Evolutionary conservation across 2,888 invertebrate species (phyloP), one percentile per base, ranked within the genome.

Genomic region (Acronicta aceris): DNA sequence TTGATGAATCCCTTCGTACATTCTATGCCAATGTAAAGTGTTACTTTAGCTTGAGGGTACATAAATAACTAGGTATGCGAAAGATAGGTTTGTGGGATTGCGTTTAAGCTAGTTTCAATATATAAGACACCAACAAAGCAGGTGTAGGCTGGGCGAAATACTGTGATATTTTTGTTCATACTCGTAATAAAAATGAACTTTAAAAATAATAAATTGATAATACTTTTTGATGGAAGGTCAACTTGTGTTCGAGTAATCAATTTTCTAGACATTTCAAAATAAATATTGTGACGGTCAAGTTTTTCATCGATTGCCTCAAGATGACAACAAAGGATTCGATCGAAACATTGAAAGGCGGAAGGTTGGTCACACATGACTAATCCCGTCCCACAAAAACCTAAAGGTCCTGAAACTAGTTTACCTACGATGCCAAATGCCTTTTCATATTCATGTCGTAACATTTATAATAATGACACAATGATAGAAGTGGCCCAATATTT

Each of bases 401-500:
- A 77, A 77, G 72, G 78, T 76, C 63, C 68, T 65, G 40, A 41
- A 76, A 71, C 78, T 48, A 56, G 77, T 79, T 73, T 74, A 75
- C 65, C 62, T 75, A 73, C 59, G 62, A 62, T 51, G 27, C 41
- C 56, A 45, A 68, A 59, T 65, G 70, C 50, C 55, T 65, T 68
- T 69, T 78, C 64, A 67, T 69, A 71, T 73, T 71, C 65, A 75
- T 63, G 65, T 59, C 50, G 59, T 57, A 72, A 71, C 81, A 82
- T 81, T 82, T 79, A 74, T 82, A 75, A 81, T 75, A 79, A 82
- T 84, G 83, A 77, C 81, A 78, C 81, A 78, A 80, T 82, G 81
- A 83, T 82, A 85, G 84, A 81, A 74, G 79, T 74, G 65, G 77
- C 77, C 79, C 79, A 83, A 83, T 88, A 84, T 82, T 84, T 76